Conservation (phyloP, 2,113 vertebrate genomes). For the Aplodontia rufa region DNA sequence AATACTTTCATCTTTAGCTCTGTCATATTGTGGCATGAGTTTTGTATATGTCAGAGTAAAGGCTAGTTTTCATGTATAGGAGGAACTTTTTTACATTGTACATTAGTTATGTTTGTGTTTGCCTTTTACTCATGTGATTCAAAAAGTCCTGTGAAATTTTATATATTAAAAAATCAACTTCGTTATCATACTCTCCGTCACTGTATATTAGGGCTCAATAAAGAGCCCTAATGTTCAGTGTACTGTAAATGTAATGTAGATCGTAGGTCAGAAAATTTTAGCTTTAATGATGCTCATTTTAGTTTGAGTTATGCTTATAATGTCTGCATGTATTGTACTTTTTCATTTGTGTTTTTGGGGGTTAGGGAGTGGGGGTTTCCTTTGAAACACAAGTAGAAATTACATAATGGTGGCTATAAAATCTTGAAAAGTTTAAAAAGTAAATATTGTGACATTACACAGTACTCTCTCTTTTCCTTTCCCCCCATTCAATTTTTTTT, state of each 20-base stretch:
- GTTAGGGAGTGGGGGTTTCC: not conserved
- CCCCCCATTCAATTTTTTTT: not conserved
- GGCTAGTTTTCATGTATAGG: not conserved
- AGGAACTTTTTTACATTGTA: not conserved
- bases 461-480: not conserved
- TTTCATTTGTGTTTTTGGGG: not conserved
- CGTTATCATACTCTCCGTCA: not conserved
- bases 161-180: not conserved
- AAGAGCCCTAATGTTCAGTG: not conserved
- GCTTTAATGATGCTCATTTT: not conserved
- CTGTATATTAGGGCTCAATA: not conserved
- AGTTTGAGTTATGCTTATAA: not conserved
- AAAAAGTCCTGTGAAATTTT: not conserved
- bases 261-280: not conserved
- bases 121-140: not conserved
- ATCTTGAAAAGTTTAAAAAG: not conserved
- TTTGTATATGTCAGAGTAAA: not conserved
- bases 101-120: constrained; percentile 3
- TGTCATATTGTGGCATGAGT: not conserved
- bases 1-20: not conserved
- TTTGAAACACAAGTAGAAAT: not conserved
- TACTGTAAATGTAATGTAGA: not conserved
- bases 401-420: not conserved
- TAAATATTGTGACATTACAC: not conserved
- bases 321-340: not conserved